Base-by-base conservation (phyloP, 2,888 invertebrate genomes). In the Pycnomerus fuliginosus region DNA sequence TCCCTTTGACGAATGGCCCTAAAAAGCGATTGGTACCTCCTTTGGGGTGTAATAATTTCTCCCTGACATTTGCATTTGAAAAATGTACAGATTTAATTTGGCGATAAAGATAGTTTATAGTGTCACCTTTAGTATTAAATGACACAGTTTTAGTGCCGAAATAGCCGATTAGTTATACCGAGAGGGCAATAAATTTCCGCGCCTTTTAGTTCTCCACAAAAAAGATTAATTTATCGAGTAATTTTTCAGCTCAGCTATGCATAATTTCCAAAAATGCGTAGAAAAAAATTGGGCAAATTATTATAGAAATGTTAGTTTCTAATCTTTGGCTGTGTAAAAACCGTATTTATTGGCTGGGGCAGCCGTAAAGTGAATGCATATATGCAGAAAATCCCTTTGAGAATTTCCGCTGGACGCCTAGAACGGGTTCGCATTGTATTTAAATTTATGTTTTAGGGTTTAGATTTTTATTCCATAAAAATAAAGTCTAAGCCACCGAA, bases 361-460 rank as follows among this genome's bases (percentile, higher is more conserved):
- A 38, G 14, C 36, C 24, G 12, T 12, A 36, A 22, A 39, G 24
- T 32, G 28, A 16, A 44, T 44, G 13, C 32, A 35, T 16, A 35
- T 16, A 34, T 39, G 39, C 36, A 36, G 41, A 41, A 45, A 31
- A 41, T 41, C 24, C 37, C 47, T 42, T 47, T 47, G 47, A 47
- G 15, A 41, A 20, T 27, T 37, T 31, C 46, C 46, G 46, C 31
- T 41, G 37, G 37, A 36, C 45, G 35, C 44, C 44, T 42, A 25
- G 52, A 57, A 59, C 57, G 53, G 31, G 45, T 58, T 60, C 58
- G 55, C 51, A 56, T 60, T 60, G 60, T 60, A 60, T 60, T 60
- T 53, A 60, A 56, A 60, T 60, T 44, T 39, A 52, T 51, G 52
- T 56, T 55, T 57, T 41, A 53, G 50, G 56, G 53, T 52, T 56